Conservation (phyloP, 2,113 vertebrate species). For the Scolopax mira region DNA sequence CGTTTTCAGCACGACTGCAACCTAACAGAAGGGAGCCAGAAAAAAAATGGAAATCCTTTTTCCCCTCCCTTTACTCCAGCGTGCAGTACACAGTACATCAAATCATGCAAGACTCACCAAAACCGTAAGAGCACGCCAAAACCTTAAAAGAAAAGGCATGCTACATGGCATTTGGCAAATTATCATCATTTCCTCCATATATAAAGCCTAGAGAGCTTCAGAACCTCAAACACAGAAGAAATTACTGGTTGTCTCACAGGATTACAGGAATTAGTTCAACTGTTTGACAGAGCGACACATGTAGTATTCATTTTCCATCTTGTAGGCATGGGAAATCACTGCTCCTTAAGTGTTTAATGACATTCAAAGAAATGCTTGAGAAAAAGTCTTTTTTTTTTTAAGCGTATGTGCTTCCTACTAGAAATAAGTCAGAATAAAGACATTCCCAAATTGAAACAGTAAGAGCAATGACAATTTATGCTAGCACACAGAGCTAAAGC, state of each 20-base stretch:
- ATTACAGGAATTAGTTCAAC: conserved; percentile 36
- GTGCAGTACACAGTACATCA: background rate
- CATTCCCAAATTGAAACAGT: background rate
- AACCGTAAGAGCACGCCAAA: background rate
- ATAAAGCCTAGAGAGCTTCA: background rate
- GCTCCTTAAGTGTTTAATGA: background rate
- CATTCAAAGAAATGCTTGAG: background rate
- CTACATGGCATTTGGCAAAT: background rate
- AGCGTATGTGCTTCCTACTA: background rate
- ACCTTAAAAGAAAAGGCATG: background rate
- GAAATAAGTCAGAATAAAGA: background rate
- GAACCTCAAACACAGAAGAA: background rate
- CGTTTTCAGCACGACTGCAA: background rate
- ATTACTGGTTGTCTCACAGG: background rate
- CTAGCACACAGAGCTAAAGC: background rate
- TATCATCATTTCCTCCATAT: background rate
- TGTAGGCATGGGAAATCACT: background rate
- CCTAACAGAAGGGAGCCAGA: background rate
- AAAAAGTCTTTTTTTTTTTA: background rate
- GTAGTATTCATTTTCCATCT: background rate
- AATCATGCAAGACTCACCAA: background rate
- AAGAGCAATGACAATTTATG: background rate
- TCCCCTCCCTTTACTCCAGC: background rate
- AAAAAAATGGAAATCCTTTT: background rate
- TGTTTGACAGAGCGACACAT: background rate